phyloP scores from a whole-genome alignment of 2,888 invertebrate species.

The Liposcelis brunnea region DNA sequence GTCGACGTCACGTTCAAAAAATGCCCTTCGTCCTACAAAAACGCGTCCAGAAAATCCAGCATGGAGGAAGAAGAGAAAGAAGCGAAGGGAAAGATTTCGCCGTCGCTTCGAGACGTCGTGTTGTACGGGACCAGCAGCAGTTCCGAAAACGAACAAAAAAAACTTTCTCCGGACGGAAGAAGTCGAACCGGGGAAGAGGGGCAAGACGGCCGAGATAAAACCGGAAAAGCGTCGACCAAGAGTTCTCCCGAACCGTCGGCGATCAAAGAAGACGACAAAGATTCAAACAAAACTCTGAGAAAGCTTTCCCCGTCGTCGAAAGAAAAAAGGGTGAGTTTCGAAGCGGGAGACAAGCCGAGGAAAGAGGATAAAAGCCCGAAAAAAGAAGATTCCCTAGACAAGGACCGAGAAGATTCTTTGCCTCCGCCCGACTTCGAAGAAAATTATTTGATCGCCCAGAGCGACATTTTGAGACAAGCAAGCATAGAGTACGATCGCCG shows the following conservation, averaged over 20 bases:
- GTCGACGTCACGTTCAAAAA: conserved; percentile 3
- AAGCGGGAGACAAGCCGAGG: neutral
- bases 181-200: too few species aligned
- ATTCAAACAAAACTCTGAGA: too few species aligned
- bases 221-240: neutral
- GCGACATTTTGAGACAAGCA: conserved; percentile 3
- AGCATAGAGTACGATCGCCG: conserved; percentile 6
- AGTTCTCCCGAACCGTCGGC: neutral
- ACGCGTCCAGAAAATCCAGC: conserved; percentile 1
- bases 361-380: neutral
- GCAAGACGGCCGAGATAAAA: too few species aligned
- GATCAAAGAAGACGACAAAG: neutral
- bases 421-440: conserved; percentile 7
- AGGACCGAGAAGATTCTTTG: conserved; percentile 6
- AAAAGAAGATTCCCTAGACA: neutral
- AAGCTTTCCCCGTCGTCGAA: conserved; percentile 1
- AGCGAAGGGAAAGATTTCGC: neutral
- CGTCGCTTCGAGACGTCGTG: neutral
- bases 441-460: conserved; percentile 7
- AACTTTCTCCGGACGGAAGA: neutral
- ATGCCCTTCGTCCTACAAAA: neutral
- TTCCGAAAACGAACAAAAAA: conserved; percentile 8
- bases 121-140: conserved; percentile 6
- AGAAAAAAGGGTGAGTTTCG: conserved; percentile 4
- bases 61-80: neutral